phyloP scores from a whole-genome alignment of 2,888 invertebrate genomes.

The Adelognathus sp. region DNA sequence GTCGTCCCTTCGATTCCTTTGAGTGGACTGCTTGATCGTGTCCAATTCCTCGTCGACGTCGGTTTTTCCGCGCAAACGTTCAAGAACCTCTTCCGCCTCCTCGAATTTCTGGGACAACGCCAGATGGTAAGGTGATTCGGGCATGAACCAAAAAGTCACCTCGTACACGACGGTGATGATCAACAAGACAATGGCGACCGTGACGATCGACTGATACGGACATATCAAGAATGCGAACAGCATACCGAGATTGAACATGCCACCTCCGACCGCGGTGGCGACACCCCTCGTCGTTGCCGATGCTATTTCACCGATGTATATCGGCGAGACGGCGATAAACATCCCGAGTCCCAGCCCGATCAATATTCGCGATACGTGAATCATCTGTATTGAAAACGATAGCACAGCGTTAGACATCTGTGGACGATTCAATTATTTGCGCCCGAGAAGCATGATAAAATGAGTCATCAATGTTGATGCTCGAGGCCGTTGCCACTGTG shows the following conservation, averaged over 20 bases:
- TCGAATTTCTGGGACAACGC: conserved; percentile 71
- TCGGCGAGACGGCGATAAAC: conserved; percentile 61
- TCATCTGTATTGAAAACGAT: conserved; percentile 55
- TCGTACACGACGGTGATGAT: conserved; percentile 75
- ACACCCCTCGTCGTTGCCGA: conserved; percentile 82
- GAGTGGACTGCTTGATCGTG: conserved; percentile 57
- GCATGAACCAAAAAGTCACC: conserved; percentile 79
- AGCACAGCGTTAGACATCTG: no score
- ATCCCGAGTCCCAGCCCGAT: conserved; percentile 66
- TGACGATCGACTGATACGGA: conserved; percentile 67
- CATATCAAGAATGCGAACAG: conserved; percentile 69
- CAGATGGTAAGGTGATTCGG: conserved; percentile 82
- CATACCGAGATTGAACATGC: conserved; percentile 81
- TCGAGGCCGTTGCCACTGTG: no score
- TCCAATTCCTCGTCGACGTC: conserved; percentile 83
- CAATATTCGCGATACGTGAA: conserved; percentile 66
- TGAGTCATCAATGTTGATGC: no score
- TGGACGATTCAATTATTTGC: no score
- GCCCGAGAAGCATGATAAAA: no score
- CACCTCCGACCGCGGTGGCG: conserved; percentile 84
- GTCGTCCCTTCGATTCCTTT: conserved; percentile 14
- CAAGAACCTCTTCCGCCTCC: conserved; percentile 80
- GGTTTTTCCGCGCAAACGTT: conserved; percentile 80
- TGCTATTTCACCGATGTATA: conserved; percentile 71
- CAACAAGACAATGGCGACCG: conserved; percentile 70